Evolutionary conservation across 2,113 vertebrate species (phyloP).

Genomic region (Andinoacara biseriatus): DNA sequence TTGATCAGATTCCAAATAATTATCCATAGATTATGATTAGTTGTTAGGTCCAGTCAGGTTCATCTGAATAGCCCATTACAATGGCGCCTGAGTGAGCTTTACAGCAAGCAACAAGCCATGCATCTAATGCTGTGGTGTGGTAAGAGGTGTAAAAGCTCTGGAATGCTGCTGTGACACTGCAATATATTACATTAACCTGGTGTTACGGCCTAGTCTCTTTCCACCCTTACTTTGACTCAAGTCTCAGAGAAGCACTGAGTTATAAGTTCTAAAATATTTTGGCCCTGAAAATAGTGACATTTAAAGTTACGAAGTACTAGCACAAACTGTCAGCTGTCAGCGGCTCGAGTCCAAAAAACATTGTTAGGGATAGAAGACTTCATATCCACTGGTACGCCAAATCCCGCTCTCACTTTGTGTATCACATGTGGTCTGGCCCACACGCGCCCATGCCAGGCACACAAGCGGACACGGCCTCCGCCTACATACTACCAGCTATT

Average conservation of each 20-base stretch:
- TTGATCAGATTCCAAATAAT: constrained; percentile 41
- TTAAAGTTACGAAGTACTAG: constrained; percentile 62
- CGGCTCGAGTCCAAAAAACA: constrained; percentile 50
- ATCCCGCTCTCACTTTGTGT: constrained; percentile 62
- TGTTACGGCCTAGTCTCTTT: background rate
- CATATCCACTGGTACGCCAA: constrained; percentile 39
- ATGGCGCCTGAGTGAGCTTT: background rate
- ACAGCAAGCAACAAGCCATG: constrained; percentile 4
- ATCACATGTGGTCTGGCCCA: constrained; percentile 69
- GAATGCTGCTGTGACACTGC: background rate
- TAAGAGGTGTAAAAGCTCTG: background rate
- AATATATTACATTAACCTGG: background rate
- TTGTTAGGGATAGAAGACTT: constrained; percentile 55
- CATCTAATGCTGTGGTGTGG: background rate
- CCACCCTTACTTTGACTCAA: background rate
- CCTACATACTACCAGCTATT: constrained; percentile 53
- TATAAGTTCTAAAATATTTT: constrained; percentile 43
- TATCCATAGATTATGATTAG: constrained; percentile 21
- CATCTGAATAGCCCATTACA: background rate
- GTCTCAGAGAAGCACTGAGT: constrained; percentile 12
- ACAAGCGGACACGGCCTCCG: constrained; percentile 55
- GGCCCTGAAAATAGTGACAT: constrained; percentile 56
- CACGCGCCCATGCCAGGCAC: constrained; percentile 57
- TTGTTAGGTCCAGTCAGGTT: constrained; percentile 18
- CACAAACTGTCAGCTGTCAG: constrained; percentile 65